A percentile compares a stretch with the other conserved stretches of the same genome.
phyloP scores from a whole-genome alignment of 2,888 invertebrate genomes.

The Euclidia mi region DNA sequence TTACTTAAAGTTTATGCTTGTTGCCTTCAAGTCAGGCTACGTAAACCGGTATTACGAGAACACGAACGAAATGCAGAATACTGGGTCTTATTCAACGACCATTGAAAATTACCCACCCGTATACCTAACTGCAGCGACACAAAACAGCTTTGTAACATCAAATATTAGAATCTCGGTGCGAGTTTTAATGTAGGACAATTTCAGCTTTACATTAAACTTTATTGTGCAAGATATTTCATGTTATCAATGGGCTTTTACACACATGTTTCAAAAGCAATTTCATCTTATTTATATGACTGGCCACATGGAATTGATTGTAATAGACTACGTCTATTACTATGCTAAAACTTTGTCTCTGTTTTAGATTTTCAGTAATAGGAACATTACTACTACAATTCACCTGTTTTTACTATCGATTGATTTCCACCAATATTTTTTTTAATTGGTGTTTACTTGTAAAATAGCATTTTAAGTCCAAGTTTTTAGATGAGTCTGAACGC shows the following conservation, averaged over 20 bases:
- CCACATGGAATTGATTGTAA: no score
- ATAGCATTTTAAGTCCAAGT: no score
- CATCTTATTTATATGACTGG: not conserved
- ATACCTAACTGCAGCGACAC: conserved; percentile 50
- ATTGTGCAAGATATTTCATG: not conserved
- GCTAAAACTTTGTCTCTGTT: no score
- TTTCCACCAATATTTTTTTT: no score
- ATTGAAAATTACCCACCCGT: conserved; percentile 70
- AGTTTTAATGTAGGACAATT: conserved; percentile 29
- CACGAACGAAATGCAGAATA: conserved; percentile 65
- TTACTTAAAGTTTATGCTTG: conserved; percentile 80
- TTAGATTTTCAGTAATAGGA: no score
- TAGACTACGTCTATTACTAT: no score
- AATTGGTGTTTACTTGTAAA: no score
- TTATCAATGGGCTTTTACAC: not conserved
- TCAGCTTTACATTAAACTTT: conserved; percentile 1
- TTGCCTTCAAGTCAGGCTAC: conserved; percentile 76
- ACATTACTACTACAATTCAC: no score
- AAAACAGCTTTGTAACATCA: conserved; percentile 40
- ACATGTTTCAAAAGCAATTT: not conserved
- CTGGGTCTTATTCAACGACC: conserved; percentile 60
- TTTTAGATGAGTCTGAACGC: no score
- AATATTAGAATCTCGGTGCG: conserved; percentile 41
- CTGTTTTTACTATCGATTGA: no score
- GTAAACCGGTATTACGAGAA: conserved; percentile 70